Base-by-base conservation (phyloP, 2,113 vertebrate genomes). In the Pollachius pollachius region DNA sequence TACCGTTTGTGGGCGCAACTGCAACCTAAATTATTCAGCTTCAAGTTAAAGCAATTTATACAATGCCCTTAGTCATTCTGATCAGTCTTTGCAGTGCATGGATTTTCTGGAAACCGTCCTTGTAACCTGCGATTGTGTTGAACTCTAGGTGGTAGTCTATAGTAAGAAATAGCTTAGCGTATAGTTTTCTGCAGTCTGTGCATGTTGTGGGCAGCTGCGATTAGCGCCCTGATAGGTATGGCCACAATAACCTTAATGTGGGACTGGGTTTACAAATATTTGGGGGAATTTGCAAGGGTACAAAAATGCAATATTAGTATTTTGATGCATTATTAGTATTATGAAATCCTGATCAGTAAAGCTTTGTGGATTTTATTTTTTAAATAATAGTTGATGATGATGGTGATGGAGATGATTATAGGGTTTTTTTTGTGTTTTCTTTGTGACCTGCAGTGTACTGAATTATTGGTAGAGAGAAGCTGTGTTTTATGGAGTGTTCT, bases 11-110 rank as follows among this genome's bases (percentile, higher is more conserved):
- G 41, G 72, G 15, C 65, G 77, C 80, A 65, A 80, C 73, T 76
- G 76, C 60, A 67, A 70, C 72, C 67, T 9, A 70, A 77, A 78
- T 60, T 25, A 71, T 71, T 88, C 81, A 73, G 81, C 73, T 70
- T 72, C 64, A 78, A 82, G 27, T 84, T 78, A 72, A 80, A 68
- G 76, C 71, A 56, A 72, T 68, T 78, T 65, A 52, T 74, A 48
- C 41, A 48, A 48, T 81, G 78, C 75, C 77, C 73, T 81, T 69
- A 19, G 69, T 60, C 62, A 67, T 80, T 87, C 88, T 79, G 81
- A 85, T 84, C 41, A 12, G 84, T 68, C 73, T 77, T 74, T 68
- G 67, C 78, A 64, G 83, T 81, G 79, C 52, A 69, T 74, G 17
- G 64, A 48, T 48, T 72, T 63, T 64, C 72, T 64, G 68, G 25